Conservation (phyloP, 1,140 invertebrate species). For the Lepidurus packardi region DNA sequence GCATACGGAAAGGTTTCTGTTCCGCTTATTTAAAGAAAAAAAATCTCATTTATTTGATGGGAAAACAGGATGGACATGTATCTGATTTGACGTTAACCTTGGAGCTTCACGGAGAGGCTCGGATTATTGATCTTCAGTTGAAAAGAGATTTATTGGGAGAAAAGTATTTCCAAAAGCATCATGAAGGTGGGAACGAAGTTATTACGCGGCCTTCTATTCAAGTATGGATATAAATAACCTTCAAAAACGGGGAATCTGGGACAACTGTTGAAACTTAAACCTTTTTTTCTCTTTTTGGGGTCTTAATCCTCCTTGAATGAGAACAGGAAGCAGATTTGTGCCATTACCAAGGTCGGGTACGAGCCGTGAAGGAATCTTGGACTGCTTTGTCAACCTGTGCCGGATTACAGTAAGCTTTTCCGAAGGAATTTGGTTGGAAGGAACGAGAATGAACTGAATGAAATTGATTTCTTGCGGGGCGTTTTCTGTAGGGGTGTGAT, state of each 20-base stretch:
- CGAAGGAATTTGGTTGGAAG: neutral
- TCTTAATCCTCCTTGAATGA: constrained; percentile 40
- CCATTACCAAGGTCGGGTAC: constrained; percentile 75
- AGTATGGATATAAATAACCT: constrained; percentile 48
- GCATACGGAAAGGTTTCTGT: neutral
- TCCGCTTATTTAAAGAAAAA: neutral
- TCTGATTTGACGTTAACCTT: constrained; percentile 62
- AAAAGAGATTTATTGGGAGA: constrained; percentile 68
- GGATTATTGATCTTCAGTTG: constrained; percentile 65
- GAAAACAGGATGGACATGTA: constrained; percentile 62
- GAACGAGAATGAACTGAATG: neutral
- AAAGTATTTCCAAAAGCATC: constrained; percentile 65
- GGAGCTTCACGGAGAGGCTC: constrained; percentile 57
- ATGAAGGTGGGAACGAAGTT: constrained; percentile 59
- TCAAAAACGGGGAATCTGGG: neutral
- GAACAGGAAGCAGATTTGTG: constrained; percentile 65
- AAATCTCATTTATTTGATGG: constrained; percentile 36
- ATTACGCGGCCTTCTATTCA: constrained; percentile 55
- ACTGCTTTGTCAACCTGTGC: constrained; percentile 80
- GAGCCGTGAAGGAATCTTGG: constrained; percentile 63
- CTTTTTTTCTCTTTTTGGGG: constrained; percentile 24
- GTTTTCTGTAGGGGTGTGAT: constrained; percentile 60
- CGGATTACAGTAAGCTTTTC: constrained; percentile 43
- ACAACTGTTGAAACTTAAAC: neutral
- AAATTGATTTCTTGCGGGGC: constrained; percentile 25